Percentiles rank a stretch among this genome's conserved stretches.
These are phyloP conservation scores for Caiman crocodilus DNA, from an alignment of 2,797 vertebrate genomes.

Conservation along the genomic window DNA sequence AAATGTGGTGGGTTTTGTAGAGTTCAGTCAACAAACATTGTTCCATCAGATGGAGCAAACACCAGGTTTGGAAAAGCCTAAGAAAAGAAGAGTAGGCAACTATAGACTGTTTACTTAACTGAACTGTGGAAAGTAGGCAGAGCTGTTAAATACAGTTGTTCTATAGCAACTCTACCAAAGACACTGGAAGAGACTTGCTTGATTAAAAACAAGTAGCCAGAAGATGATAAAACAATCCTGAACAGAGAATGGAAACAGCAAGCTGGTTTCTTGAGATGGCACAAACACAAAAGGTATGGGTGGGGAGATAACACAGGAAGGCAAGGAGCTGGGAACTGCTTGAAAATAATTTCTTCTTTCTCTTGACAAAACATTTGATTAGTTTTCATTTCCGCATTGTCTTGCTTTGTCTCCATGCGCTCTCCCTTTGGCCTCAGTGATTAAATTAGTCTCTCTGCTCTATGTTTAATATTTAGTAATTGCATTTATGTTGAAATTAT, in stretches of 20 bases:
- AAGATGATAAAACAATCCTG: neutral
- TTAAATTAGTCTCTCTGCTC: slow-evolving; percentile 72
- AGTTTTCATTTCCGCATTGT: slow-evolving; percentile 72
- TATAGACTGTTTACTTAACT: slow-evolving; percentile 6
- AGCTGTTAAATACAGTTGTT: neutral
- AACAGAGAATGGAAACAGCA: slow-evolving; percentile 29
- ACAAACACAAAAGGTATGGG: slow-evolving; percentile 33
- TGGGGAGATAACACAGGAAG: slow-evolving; percentile 26
- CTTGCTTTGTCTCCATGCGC: slow-evolving; percentile 71
- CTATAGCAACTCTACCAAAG: neutral
- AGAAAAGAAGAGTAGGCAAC: neutral
- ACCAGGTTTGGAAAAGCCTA: slow-evolving; percentile 23
- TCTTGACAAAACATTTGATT: slow-evolving; percentile 67
- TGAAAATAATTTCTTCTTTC: slow-evolving; percentile 66
- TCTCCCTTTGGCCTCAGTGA: slow-evolving; percentile 71
- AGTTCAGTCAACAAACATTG: neutral
- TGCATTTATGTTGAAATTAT: slow-evolving; percentile 64
- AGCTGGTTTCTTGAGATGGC: slow-evolving; percentile 11
- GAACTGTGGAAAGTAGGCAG: slow-evolving; percentile 11
- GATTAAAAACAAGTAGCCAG: neutral
- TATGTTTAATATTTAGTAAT: slow-evolving; percentile 74
- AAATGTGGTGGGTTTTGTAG: neutral
- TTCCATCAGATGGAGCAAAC: slow-evolving; percentile 11
- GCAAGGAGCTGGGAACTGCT: slow-evolving; percentile 43
- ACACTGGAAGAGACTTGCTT: neutral